Evolutionary conservation across 2,113 vertebrate genomes (phyloP).

Genomic region (Poecile atricapillus): DNA sequence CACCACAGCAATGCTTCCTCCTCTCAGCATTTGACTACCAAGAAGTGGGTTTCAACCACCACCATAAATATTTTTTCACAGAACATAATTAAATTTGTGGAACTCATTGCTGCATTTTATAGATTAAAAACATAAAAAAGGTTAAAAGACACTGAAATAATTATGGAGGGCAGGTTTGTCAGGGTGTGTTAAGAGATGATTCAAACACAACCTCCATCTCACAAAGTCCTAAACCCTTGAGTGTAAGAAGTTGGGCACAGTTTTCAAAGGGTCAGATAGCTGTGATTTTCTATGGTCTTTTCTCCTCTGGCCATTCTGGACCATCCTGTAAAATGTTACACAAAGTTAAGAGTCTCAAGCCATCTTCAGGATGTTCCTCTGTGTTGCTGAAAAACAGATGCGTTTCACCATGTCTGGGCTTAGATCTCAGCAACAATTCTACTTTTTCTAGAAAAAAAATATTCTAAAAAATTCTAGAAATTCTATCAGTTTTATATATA

Average conservation of each 20-base stretch:
- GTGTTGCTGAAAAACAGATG: not conserved
- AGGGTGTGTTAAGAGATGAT: not conserved
- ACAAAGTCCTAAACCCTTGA: not conserved
- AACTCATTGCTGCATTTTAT: not conserved
- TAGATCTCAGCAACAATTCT: not conserved
- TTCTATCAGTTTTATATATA: not conserved
- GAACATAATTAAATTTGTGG: not conserved
- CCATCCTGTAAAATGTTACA: not conserved
- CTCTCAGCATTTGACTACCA: not conserved
- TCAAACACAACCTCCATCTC: not conserved
- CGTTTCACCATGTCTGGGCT: not conserved
- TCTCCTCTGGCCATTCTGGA: not conserved
- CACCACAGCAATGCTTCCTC: not conserved
- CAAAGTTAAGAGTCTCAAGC: not conserved
- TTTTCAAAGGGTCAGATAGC: not conserved
- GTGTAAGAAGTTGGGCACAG: not conserved
- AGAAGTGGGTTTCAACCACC: not conserved
- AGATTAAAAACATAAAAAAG: not conserved
- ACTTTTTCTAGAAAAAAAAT: too few relatives aligned
- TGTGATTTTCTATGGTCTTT: not conserved
- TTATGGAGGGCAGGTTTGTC: not conserved
- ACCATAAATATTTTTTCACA: not conserved
- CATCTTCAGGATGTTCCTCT: not conserved
- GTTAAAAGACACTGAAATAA: not conserved
- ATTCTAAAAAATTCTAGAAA: not conserved